These are phyloP conservation scores for Triops cancriformis DNA, from an alignment of 1,140 invertebrate genomes.

Conservation along the genomic window DNA sequence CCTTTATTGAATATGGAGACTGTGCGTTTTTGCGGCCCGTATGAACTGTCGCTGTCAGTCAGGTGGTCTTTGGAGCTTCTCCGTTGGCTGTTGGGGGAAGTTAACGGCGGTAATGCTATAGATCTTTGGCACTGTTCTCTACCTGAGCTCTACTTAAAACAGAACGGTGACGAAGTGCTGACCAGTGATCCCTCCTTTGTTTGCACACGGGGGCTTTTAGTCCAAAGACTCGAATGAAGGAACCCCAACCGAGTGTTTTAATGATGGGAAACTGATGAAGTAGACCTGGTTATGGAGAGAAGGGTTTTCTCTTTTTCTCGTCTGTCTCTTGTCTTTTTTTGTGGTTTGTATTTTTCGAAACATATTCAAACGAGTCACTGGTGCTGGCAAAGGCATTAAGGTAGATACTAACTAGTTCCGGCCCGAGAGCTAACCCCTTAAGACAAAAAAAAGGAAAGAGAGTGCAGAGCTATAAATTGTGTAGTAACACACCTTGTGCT, in stretches of 20 bases:
- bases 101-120: not conserved
- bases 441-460: not conserved
- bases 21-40: not conserved
- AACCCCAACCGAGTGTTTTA: conserved; percentile 9
- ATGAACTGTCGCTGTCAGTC: not conserved
- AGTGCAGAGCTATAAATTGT: not conserved
- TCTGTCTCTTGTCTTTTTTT: not conserved
- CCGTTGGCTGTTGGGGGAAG: not conserved
- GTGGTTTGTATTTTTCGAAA: not conserved
- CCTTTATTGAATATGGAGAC: not conserved
- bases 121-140: not conserved
- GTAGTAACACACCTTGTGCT: conserved; percentile 10
- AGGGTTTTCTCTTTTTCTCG: not conserved
- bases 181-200: conserved; percentile 10
- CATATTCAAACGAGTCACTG: not conserved
- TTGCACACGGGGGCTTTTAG: conserved; percentile 11
- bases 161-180: not conserved
- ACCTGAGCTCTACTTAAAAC: conserved; percentile 5
- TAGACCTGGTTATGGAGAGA: not conserved
- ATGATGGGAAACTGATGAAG: conserved; percentile 3
- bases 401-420: conserved; percentile 2
- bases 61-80: not conserved
- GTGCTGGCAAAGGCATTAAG: not conserved
- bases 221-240: not conserved
- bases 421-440: not conserved